These are phyloP conservation scores for Pangasianodon gigas DNA, from an alignment of 2,113 vertebrate species.

Conservation along the genomic window DNA sequence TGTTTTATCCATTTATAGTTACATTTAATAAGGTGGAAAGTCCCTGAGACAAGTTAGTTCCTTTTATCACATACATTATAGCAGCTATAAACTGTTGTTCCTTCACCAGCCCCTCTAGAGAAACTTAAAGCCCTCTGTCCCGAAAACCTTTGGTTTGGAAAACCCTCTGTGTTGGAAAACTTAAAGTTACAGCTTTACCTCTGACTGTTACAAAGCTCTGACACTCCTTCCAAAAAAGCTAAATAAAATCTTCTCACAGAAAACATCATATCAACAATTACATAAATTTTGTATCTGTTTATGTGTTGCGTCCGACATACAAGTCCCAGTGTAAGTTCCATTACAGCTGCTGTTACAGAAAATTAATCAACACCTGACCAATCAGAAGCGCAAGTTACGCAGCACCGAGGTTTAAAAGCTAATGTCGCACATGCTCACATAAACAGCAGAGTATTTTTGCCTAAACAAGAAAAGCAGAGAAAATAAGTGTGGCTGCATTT, in stretches of 20 bases:
- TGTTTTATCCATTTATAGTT: neutral
- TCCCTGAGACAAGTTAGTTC: neutral
- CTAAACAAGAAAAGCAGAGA: neutral
- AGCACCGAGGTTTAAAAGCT: neutral
- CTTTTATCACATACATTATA: neutral
- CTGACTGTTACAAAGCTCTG: neutral
- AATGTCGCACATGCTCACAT: neutral
- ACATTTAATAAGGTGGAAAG: neutral
- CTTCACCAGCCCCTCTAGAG: neutral
- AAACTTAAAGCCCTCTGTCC: neutral
- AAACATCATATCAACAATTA: neutral
- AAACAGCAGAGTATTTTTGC: neutral
- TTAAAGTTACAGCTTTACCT: neutral
- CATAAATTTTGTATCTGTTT: neutral
- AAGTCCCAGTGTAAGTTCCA: too few relatives aligned
- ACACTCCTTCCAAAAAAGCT: neutral
- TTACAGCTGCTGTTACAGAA: neutral
- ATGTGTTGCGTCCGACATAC: neutral
- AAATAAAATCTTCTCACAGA: neutral
- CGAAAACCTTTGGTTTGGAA: neutral
- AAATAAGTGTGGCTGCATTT: neutral
- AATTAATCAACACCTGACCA: neutral
- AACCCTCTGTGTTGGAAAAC: too few relatives aligned
- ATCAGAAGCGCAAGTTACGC: neutral
- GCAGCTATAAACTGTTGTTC: neutral